Base-by-base conservation (phyloP, 2,888 invertebrate species). In the Neoscelio sp. region DNA sequence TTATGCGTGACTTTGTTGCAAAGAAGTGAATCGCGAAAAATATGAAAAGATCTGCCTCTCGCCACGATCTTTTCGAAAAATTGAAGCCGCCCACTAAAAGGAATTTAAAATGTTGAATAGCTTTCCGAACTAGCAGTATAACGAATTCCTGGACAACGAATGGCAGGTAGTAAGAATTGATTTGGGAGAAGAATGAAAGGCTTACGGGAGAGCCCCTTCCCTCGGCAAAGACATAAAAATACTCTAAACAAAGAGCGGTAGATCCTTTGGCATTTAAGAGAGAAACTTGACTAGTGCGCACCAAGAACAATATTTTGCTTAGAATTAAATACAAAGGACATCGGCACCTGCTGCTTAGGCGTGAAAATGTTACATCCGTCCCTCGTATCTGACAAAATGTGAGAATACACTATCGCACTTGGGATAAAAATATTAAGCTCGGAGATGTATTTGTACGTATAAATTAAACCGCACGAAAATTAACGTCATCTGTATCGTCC, bases 231-330 rank as follows among this genome's bases (percentile, higher is more conserved):
- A 83, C 85, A 86, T 83, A 86, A 85, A 88, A 87, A 87, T 87
- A 82, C 82, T 82, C 78, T 75, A 70, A 84, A 85, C 85, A 86
- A 85, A 85, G 84, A 73, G 77, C 81, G 58, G 58, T 77, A 77
- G 82, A 83, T 83, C 80, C 82, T 83, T 82, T 70, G 78, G 77
- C 80, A 82, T 80, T 77, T 77, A 73, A 73, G 79, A 78, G 79
- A 78, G 83, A 82, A 81, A 80, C 78, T 46, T 76, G 52, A 80
- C 80, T 82, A 79, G 80, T 65, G 81, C 78, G 76, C 81, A 71
- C 82, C 76, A 86, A 86, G 87, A 87, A 87, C 85, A 88, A 88
- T 88, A 87, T 87, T 88, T 87, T 85, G 85, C 83, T 85, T 86
- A 82, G 81, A 86, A 86, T 85, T 73, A 74, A 77, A 81, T 68